These are phyloP conservation scores for Cosmia pyralina DNA, from an alignment of 2,888 invertebrate species.

Conservation along the genomic window DNA sequence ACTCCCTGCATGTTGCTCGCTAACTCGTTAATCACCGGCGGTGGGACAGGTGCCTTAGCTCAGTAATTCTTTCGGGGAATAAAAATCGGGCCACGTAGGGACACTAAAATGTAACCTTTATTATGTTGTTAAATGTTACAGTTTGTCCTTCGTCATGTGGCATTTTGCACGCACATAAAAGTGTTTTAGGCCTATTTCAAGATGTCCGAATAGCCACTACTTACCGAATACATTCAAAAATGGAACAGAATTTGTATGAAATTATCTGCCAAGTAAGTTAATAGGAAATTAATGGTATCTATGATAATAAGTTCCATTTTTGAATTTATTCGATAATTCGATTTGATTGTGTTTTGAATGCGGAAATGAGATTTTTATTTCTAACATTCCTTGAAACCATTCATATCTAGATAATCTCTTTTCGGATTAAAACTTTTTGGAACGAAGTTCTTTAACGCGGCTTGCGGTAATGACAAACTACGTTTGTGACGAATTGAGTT, in stretches of 20 bases:
- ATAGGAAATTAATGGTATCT: no score
- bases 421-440: neutral
- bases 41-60: neutral
- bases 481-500: no score
- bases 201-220: no score
- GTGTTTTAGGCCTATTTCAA: no score
- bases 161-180: constrained; percentile 45
- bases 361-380: constrained; percentile 14
- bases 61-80: constrained; percentile 24
- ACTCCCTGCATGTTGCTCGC: neutral
- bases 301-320: no score
- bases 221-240: no score
- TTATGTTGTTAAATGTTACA: constrained; percentile 43
- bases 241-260: no score
- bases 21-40: neutral
- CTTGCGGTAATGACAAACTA: neutral
- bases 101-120: constrained; percentile 43
- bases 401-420: neutral
- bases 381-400: no score
- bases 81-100: constrained; percentile 25
- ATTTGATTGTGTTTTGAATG: constrained; percentile 20
- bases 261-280: no score
- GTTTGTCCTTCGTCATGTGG: constrained; percentile 14
- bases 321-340: neutral
- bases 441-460: neutral